Conservation (phyloP, 2,888 invertebrate genomes). For the Drosophila robusta region DNA sequence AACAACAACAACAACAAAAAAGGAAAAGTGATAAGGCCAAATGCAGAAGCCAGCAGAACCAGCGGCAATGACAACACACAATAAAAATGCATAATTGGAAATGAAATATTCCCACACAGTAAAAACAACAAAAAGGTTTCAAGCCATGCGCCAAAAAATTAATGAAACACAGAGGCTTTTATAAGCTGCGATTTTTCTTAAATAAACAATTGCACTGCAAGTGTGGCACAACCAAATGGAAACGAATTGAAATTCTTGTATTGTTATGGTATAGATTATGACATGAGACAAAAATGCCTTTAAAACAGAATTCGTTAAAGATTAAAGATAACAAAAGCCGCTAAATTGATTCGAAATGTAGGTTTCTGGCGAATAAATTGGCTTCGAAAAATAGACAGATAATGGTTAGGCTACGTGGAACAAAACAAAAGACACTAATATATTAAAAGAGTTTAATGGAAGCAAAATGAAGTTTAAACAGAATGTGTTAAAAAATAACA, state of each 20-base stretch:
- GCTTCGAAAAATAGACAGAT: no score
- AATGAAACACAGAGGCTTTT: not conserved
- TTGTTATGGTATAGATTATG: not conserved
- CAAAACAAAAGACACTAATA: no score
- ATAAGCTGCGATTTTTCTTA: not conserved
- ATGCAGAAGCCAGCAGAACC: not conserved
- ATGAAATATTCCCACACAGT: slow-evolving; percentile 13
- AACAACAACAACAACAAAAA: not conserved
- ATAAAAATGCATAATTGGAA: slow-evolving; percentile 33
- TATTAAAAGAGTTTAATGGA: no score
- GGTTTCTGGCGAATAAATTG: no score
- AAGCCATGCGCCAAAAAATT: not conserved
- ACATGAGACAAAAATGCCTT: not conserved
- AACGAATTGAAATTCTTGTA: slow-evolving; percentile 2
- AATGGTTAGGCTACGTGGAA: no score
- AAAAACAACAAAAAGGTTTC: slow-evolving; percentile 1
- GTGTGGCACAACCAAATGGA: not conserved
- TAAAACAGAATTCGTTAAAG: no score
- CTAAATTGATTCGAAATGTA: no score
- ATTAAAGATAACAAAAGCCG: no score
- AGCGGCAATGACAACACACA: slow-evolving; percentile 24
- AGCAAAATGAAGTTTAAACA: no score
- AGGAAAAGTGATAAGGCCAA: not conserved
- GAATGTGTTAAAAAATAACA: no score
- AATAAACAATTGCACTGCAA: slow-evolving; percentile 7